Base-by-base conservation (phyloP, 2,797 vertebrate genomes). In the Neostethus bicornis region DNA sequence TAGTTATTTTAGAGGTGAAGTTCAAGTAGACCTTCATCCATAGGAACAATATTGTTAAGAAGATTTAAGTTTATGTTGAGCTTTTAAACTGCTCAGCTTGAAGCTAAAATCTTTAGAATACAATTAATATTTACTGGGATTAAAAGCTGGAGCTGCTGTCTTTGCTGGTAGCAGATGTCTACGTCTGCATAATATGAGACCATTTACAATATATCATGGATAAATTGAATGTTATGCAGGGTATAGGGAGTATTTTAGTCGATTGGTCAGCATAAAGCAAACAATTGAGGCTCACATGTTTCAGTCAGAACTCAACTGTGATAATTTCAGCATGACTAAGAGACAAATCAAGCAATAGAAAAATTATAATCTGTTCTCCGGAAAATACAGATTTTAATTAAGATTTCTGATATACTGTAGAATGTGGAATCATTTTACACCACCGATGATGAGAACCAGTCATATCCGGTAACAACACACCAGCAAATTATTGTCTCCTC, bases 401-500 rank as follows among this genome's bases (percentile, higher is more conserved):
- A 12, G 14, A 5, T 34, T 23, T 34, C 44, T 12, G 11, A 17
- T 45, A 29, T 7, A 21, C 4, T 24, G 14, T 34, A 52, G 19
- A 44, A 57, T 39, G 25, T 41, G 44, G 11, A 61, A 58, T 51
- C 43, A 14, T 66, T 56, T 39, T 56, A 57, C 17, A 4, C 23
- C 41, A 23, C 4, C 19, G 29, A 42, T 60, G 21, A 24, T 63
- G 20, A 35, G 43, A 42, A 38, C 11, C 28, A 19, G 52, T 64
- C 13, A 8, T 55, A 51, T 61, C 64, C 51, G 28, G 41, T 26
- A 47, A 39, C 21, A 50, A 53, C 54, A 41, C 47, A 51, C 31
- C 49, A 31, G 75, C 60, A 70, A 67, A 70, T 41, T 29, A 60
- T 56, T 31, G 24, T 56, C 48, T 69, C 38, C 34, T 47, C 43